Conservation (phyloP, 2,888 invertebrate species). For the Merodon equestris region DNA sequence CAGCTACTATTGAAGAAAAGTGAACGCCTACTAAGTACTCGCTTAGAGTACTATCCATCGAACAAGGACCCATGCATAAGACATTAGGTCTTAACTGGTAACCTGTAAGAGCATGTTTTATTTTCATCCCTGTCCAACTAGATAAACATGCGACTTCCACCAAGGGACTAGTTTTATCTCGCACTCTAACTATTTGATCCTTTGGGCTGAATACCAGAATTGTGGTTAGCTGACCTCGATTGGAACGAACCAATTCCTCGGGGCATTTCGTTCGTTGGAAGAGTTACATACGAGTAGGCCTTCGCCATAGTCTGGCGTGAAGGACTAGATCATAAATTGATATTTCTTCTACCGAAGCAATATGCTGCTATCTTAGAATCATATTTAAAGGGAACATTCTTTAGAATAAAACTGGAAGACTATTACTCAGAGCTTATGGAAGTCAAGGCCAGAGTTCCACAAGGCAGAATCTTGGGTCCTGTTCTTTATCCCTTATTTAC, state of each 20-base stretch:
- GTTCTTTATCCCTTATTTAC: no score
- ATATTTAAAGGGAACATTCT: no score
- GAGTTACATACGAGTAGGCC: constrained; percentile 12
- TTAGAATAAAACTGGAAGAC: no score
- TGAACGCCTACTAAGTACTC: constrained; percentile 1
- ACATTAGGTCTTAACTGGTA: constrained; percentile 23
- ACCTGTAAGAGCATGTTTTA: constrained; percentile 30
- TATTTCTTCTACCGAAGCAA: no score
- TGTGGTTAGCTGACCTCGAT: constrained; percentile 15
- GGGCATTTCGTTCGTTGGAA: constrained; percentile 8
- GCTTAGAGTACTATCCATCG: constrained; percentile 18
- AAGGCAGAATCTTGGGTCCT: no score
- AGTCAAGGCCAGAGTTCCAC: no score
- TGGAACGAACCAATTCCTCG: constrained; percentile 27
- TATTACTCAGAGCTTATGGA: no score
- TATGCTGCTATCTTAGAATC: no score
- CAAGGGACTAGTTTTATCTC: constrained; percentile 22
- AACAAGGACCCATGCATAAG: constrained; percentile 15
- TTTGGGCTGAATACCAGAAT: constrained; percentile 19
- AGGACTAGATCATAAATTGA: no score
- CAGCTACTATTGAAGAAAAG: not conserved
- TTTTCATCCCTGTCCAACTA: constrained; percentile 13
- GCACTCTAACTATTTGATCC: constrained; percentile 21
- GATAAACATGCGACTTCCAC: not conserved
- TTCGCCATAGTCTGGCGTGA: no score